Evolutionary conservation across 2,113 vertebrate species (phyloP).

Genomic region (Epinephelus fuscoguttatus): DNA sequence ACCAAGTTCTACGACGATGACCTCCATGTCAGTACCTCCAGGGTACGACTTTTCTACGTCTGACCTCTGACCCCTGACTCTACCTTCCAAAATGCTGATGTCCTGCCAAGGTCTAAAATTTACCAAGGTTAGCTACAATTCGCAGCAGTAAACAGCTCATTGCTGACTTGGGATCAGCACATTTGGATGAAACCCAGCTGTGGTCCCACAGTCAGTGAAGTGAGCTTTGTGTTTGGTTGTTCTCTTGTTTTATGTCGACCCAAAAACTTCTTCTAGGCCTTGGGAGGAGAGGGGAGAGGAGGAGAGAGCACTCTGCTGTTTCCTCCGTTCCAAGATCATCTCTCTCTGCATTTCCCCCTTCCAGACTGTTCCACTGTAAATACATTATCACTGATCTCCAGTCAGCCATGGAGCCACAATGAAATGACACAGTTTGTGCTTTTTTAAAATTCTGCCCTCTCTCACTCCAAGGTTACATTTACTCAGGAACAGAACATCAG

Average conservation of each 20-base stretch:
- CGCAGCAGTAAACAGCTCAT: constrained; percentile 42
- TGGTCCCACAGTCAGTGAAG: constrained; percentile 38
- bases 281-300: constrained; percentile 40
- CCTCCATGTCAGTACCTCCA: constrained; percentile 98
- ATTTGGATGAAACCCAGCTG: constrained; percentile 23
- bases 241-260: constrained; percentile 60
- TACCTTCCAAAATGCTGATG: constrained; percentile 53
- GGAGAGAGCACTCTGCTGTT: constrained; percentile 23
- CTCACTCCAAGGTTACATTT: constrained; percentile 52
- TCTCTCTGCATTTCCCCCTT: constrained; percentile 22
- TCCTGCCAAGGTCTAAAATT: constrained; percentile 67
- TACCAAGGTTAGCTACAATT: constrained; percentile 47
- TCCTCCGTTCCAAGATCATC: constrained; percentile 27
- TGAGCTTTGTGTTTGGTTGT: constrained; percentile 53
- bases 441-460: constrained; percentile 45
- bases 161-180: constrained; percentile 45
- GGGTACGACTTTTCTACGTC: constrained; percentile 98
- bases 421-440: constrained; percentile 69
- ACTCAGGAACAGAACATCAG: constrained; percentile 67
- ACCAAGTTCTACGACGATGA: constrained; percentile 99
- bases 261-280: constrained; percentile 63
- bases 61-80: constrained; percentile 80
- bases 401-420: constrained; percentile 59
- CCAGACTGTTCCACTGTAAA: constrained; percentile 58
- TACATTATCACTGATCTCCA: constrained; percentile 64